These are phyloP conservation scores for Ptycholaimellus sp. DNA, from an alignment of 2,888 invertebrate species.

Conservation along the genomic window DNA sequence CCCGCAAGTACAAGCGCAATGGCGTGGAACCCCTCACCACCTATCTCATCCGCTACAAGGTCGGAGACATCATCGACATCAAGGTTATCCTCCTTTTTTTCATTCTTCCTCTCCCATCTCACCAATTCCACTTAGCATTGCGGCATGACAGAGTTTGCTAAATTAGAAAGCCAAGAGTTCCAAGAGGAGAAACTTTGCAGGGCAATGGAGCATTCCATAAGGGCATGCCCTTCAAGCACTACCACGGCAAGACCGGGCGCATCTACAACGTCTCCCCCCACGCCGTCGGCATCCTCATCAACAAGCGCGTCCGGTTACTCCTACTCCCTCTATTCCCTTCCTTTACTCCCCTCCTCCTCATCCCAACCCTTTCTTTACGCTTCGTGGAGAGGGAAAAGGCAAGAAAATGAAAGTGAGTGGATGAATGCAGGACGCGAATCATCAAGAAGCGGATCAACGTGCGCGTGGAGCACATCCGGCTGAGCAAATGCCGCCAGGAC, in stretches of 20 bases:
- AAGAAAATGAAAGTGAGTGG: too few relatives aligned
- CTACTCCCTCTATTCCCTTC: too few relatives aligned
- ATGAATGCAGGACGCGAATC: slow-evolving; percentile 53
- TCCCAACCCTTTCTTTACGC: too few relatives aligned
- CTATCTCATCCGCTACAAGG: slow-evolving; percentile 91
- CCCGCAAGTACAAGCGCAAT: slow-evolving; percentile 74
- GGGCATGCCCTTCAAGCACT: slow-evolving; percentile 97
- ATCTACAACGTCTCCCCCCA: slow-evolving; percentile 93
- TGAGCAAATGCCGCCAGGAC: slow-evolving; percentile 80
- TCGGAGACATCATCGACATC: slow-evolving; percentile 93
- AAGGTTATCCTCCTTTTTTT: too few relatives aligned
- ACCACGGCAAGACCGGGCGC: slow-evolving; percentile 93
- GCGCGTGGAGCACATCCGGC: slow-evolving; percentile 84
- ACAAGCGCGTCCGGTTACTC: slow-evolving; percentile 82
- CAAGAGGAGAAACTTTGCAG: too few relatives aligned
- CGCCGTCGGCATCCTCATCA: slow-evolving; percentile 90
- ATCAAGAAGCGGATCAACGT: slow-evolving; percentile 76
- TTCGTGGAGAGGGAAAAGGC: too few relatives aligned
- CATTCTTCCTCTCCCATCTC: too few relatives aligned
- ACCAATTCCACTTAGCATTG: too few relatives aligned
- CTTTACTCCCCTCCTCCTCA: too few relatives aligned
- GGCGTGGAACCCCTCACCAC: slow-evolving; percentile 85
- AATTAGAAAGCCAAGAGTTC: too few relatives aligned
- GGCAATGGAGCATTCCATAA: slow-evolving; percentile 97
- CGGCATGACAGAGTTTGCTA: too few relatives aligned